Percentiles rank a stretch among this genome's conserved stretches.
Evolutionary conservation across 2,888 invertebrate genomes (phyloP).

Genomic region (Notodonta dromedarius): DNA sequence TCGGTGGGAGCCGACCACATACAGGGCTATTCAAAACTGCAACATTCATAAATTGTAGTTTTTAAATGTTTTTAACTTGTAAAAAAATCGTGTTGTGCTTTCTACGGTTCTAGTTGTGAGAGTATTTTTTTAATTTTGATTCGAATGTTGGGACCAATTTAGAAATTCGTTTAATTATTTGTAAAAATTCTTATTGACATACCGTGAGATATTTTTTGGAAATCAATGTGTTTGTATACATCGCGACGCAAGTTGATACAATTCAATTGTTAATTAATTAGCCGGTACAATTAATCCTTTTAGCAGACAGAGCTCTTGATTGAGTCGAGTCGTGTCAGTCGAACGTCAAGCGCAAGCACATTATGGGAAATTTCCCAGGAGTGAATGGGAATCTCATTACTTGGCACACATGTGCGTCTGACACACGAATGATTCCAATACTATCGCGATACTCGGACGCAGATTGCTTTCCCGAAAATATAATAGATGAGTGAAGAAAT

Average conservation of each 20-base stretch:
- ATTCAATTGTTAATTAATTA: not conserved
- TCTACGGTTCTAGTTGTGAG: not conserved
- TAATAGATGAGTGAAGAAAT: constrained; percentile 7
- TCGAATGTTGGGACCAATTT: too few relatives aligned
- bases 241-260: not conserved
- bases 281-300: constrained; percentile 12
- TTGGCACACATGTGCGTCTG: constrained; percentile 62
- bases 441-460: constrained; percentile 35
- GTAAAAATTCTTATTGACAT: too few relatives aligned
- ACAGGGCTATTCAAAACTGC: constrained; percentile 43
- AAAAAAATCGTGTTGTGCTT: not conserved
- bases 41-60: constrained; percentile 30
- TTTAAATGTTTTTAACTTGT: not conserved
- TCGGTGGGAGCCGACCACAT: constrained; percentile 38
- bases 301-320: constrained; percentile 38
- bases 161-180: too few relatives aligned
- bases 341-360: constrained; percentile 53
- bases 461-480: constrained; percentile 43
- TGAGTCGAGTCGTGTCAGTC: constrained; percentile 54
- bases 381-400: constrained; percentile 77
- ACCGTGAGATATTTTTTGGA: too few relatives aligned
- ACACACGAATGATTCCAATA: constrained; percentile 65
- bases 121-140: too few relatives aligned
- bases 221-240: too few relatives aligned
- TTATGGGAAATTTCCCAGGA: constrained; percentile 77